Evolutionary conservation across 2,888 invertebrate genomes (phyloP).

Genomic region (Steinernema carpocapsae): DNA sequence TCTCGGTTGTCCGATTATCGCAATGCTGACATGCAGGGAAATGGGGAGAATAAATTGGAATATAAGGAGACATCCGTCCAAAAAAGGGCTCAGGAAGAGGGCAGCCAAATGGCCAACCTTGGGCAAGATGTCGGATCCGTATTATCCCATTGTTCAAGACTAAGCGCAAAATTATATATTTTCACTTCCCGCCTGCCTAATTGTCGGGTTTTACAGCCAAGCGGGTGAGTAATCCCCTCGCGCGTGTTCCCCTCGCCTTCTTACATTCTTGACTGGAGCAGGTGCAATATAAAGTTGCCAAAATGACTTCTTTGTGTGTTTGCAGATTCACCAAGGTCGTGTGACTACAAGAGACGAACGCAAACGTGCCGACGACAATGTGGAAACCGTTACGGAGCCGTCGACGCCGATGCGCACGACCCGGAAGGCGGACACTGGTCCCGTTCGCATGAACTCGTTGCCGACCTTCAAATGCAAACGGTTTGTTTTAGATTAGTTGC

Average conservation of each 20-base stretch:
- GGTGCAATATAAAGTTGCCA: conserved; percentile 23
- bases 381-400: not conserved
- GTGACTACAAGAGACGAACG: conserved; percentile 6
- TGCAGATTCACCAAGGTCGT: conserved; percentile 1
- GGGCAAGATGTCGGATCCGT: too few relatives aligned
- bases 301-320: conserved; percentile 10
- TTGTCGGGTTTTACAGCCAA: conserved; percentile 24
- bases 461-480: conserved; percentile 27
- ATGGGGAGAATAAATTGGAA: too few relatives aligned
- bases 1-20: not conserved
- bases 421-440: conserved; percentile 9
- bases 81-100: too few relatives aligned
- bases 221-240: not conserved
- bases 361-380: not conserved
- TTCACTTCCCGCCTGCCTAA: conserved; percentile 2
- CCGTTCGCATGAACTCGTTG: conserved; percentile 18
- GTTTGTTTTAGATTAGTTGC: conserved; percentile 9
- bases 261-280: not conserved
- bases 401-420: conserved; percentile 3
- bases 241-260: not conserved
- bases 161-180: conserved; percentile 1
- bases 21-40: not conserved
- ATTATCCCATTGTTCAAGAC: too few relatives aligned
- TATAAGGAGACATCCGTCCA: too few relatives aligned
- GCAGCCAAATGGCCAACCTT: too few relatives aligned